Evolutionary conservation across 2,888 invertebrate species (phyloP).

Genomic region (Agriopis leucophaearia): DNA sequence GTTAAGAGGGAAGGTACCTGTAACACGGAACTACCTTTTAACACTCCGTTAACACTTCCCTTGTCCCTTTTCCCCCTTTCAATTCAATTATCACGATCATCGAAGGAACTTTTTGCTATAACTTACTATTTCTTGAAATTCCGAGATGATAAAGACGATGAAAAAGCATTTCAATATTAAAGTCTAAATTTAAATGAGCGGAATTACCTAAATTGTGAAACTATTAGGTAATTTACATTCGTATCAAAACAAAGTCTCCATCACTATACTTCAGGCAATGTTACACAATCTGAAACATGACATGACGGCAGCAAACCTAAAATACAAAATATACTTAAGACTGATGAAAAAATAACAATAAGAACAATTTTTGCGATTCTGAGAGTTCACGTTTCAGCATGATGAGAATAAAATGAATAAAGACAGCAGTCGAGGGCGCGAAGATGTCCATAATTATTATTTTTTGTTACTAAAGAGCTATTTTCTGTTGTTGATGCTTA

Average conservation of each 20-base stretch:
- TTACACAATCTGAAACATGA: slow-evolving; percentile 17
- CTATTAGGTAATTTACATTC: too few relatives aligned
- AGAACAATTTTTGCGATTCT: slow-evolving; percentile 5
- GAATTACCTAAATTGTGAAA: too few relatives aligned
- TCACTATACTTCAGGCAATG: slow-evolving; percentile 7
- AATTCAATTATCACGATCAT: too few relatives aligned
- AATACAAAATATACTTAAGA: slow-evolving; percentile 28
- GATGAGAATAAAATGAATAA: slow-evolving; percentile 25
- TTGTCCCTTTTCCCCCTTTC: too few relatives aligned
- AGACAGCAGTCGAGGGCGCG: slow-evolving; percentile 9
- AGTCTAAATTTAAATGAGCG: not conserved
- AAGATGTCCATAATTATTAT: slow-evolving; percentile 13
- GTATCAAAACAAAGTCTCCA: not conserved
- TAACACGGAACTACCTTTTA: too few relatives aligned
- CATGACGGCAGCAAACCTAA: slow-evolving; percentile 16
- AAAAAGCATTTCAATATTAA: too few relatives aligned
- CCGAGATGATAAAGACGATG: too few relatives aligned
- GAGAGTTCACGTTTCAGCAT: slow-evolving; percentile 17
- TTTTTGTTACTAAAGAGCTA: not conserved
- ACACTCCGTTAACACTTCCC: too few relatives aligned
- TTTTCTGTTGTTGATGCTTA: not conserved
- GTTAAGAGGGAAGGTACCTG: too few relatives aligned
- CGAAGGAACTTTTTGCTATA: too few relatives aligned
- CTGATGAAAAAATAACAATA: slow-evolving; percentile 34
- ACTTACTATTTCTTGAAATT: too few relatives aligned